phyloP scores from a whole-genome alignment of 2,797 vertebrate species.

The Dallia pectoralis region DNA sequence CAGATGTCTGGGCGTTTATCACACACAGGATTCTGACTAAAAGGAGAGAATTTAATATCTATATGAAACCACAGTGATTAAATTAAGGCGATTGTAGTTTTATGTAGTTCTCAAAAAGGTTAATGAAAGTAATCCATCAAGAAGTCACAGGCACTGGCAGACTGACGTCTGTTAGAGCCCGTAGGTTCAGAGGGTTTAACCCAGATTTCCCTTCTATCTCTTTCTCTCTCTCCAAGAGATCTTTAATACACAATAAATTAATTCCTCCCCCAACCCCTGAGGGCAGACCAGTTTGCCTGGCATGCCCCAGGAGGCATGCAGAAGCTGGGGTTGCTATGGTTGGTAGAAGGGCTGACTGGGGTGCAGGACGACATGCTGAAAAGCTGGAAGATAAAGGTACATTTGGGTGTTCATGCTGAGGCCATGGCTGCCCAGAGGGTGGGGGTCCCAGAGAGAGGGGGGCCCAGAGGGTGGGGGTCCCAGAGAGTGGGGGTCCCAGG shows the following conservation, averaged over 20 bases:
- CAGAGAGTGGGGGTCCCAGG: not conserved
- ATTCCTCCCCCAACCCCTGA: conserved; percentile 4
- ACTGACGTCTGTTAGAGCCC: not conserved
- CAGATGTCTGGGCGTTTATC: not conserved
- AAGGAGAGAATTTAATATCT: not conserved
- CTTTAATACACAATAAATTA: not conserved
- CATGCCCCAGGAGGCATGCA: not conserved
- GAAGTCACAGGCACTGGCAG: not conserved
- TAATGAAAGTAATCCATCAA: not conserved
- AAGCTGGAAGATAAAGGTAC: not conserved
- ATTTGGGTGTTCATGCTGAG: not conserved
- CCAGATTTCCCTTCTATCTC: conserved; percentile 1
- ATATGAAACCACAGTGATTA: not conserved
- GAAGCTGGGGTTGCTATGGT: not conserved
- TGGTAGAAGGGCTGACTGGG: not conserved
- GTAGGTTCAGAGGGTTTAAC: not conserved
- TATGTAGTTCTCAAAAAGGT: not conserved
- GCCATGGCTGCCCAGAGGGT: not conserved
- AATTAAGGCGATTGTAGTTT: not conserved
- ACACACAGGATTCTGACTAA: not conserved
- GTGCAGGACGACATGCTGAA: not conserved
- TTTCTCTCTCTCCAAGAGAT: not conserved
- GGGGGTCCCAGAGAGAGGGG: not conserved
- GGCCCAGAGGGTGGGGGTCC: too few relatives aligned
- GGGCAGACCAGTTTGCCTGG: not conserved